Base-by-base conservation (phyloP, 2,797 vertebrate species). In the Betta splendens region DNA sequence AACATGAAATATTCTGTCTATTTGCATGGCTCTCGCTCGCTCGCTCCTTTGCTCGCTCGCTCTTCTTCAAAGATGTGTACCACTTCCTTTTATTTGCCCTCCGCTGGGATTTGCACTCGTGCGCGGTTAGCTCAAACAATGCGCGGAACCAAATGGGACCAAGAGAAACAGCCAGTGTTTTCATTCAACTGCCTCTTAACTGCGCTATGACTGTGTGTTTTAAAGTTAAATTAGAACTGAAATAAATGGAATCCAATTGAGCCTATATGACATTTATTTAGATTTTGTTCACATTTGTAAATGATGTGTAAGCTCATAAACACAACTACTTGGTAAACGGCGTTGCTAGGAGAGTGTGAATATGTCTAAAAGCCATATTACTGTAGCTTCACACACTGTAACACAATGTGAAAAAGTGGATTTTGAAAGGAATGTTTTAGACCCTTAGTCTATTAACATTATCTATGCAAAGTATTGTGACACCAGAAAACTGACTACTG, bases 1-100 rank as follows among this genome's bases (percentile, higher is more conserved):
- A 23, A 73, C 68, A 64, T 78, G 73, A 72, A 75, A 65, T 66
- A 78, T 77, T 78, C 69, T 28, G 33, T 38, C 37, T 51, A 55
- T 79, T 59, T 76, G 69, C 63, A 75, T 75, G 52, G 37, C 26
- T 47, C 57, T 59, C 35, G 40, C 26, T 54, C 52, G 49, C 23
- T 63, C 26, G n/a, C n/a, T n/a, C n/a, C n/a, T n/a, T n/a, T n/a
- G n/a, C 57, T 59, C 35, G 40, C 26, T 54, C 52, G 49, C 23
- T 63, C 26, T 51, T 55, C 44, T 58, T 64, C 49, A 25, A 47
- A 77, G 61, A 49, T 72, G 45, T 55, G 55, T 46, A 39, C 21
- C 38, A 61, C 40, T 66, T 64, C 22, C 48, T 68, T 51, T 37
- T 22, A 53, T 53, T 64, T 58, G 10, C 28, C 26, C 22, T 46